Evolutionary conservation across 2,888 invertebrate genomes (phyloP), one percentile per base, ranked within the genome.

Genomic region (Sialis lutaria): DNA sequence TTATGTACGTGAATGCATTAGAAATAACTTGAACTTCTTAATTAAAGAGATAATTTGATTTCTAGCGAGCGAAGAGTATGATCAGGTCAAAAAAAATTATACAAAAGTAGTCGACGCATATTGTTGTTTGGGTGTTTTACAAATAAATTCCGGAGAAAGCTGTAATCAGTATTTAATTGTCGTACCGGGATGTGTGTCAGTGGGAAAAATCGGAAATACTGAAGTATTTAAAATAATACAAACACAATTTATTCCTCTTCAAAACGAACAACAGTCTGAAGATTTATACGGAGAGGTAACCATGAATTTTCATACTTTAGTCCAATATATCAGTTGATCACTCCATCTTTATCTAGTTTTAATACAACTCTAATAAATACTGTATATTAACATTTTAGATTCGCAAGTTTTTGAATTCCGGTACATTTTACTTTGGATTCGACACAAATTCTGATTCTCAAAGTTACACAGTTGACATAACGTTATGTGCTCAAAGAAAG

Each of bases 371-470:
- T 10, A 7, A 13, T n/a, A 7, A n/a, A 30, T 42, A 5, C n/a
- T 42, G 5, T 12, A 6, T 31, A 42, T 6, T 42, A 32, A 35
- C 10, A 5, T 42, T 45, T 5, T 47, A 64, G 64, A 65, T 75
- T 5, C 77, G 90, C 52, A 93, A 95, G 64, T 70, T 98, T 47
- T 71, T 98, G 4, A 95, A 92, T 63, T 95, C 96, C n/a, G 97
- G 97, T 8, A 95, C 93, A 35, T 97, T 97, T 65, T 99, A 98
- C 64, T 98, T 98, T 65, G 86, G 95, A 0, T 88, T 87, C 84
- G 57, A 58, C 30, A 56, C 56, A n/a, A 49, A 53, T 33, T 54
- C 59, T 7, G 33, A 10, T 34, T 66, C 63, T 56, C 64, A 65
- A 46, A 48, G 50, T n/a, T 43, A 48, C 7, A 72, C 80, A 43